Base-by-base conservation (phyloP, 1,140 invertebrate genomes). In the Calosoma granatense region DNA sequence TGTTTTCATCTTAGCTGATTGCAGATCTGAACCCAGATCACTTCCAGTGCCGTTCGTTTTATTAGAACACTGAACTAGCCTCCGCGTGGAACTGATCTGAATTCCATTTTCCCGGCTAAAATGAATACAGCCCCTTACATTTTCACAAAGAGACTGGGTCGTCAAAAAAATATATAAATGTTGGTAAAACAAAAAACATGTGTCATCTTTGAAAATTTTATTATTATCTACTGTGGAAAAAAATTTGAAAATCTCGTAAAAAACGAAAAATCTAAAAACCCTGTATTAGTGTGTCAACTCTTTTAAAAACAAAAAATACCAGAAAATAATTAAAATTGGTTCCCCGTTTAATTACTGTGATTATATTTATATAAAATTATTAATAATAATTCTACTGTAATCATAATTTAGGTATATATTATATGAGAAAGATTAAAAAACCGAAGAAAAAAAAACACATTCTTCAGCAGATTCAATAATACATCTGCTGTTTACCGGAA, bases 291-390 rank as follows among this genome's bases (percentile, higher is more conserved):
- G 15, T 51, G 21, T 39, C 52, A 21, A 53, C 11, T n/a, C 2
- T 15, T 1, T 1, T 51, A 51, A 56, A 39, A 22, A 56, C n/a
- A 47, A 56, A 14, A 0, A 58, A 26, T 39, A 55, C 22, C 14
- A 39, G 51, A 20, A 15, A 51, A 54, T 56, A 55, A 9, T 47
- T 56, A 9, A 36, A 56, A 63, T 63, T 61, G 59, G 60, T 66
- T 66, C 60, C 41, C 63, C 59, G 58, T 64, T 65, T 59, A n/a
- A 56, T 64, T 62, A 60, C 63, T 64, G 64, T 64, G 64, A 66
- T 66, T 66, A 60, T 65, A 65, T 65, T 64, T 64, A 63, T 62
- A 65, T 60, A 62, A 61, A 62, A 57, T 53, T 59, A 20, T 21
- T 59, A 56, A 60, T 56, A 60, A 47, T 43, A 22, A 53, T 41